A percentile compares a stretch with the other conserved stretches of the same genome.
These are phyloP conservation scores for Trichoplusia ni DNA, from an alignment of 1,140 invertebrate species.

Conservation along the genomic window DNA sequence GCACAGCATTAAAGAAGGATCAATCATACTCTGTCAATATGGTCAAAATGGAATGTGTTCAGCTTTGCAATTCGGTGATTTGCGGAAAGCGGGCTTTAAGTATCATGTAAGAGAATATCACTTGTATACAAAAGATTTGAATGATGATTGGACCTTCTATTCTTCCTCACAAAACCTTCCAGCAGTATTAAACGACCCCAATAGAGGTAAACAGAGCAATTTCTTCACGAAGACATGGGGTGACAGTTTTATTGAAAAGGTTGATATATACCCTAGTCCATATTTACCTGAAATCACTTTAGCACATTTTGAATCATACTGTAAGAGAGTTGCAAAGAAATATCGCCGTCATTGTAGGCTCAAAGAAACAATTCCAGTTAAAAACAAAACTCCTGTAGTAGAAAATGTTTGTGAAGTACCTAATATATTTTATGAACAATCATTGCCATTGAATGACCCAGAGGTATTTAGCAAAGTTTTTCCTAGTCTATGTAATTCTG, in stretches of 20 bases:
- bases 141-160: conserved; percentile 88
- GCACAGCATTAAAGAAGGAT: conserved; percentile 94
- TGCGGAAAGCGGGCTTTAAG: conserved; percentile 94
- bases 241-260: conserved; percentile 94
- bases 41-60: conserved; percentile 94
- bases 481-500: conserved; percentile 81
- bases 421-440: conserved; percentile 92
- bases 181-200: conserved; percentile 97
- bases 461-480: conserved; percentile 95
- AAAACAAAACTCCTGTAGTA: conserved; percentile 60
- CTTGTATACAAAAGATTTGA: conserved; percentile 82
- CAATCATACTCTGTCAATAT: conserved; percentile 94
- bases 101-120: conserved; percentile 92
- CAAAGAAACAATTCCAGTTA: conserved; percentile 70
- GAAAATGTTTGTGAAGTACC: conserved; percentile 85
- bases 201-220: conserved; percentile 93
- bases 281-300: conserved; percentile 92
- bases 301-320: conserved; percentile 93
- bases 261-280: conserved; percentile 87
- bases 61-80: conserved; percentile 93
- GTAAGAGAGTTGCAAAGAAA: conserved; percentile 88
- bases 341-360: conserved; percentile 83
- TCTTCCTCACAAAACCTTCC: conserved; percentile 96
- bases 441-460: conserved; percentile 90
- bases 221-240: conserved; percentile 99